Evolutionary conservation across 2,113 vertebrate genomes (phyloP), one percentile per base, ranked within the genome.

Genomic region (Nycticryphes semicollaris): DNA sequence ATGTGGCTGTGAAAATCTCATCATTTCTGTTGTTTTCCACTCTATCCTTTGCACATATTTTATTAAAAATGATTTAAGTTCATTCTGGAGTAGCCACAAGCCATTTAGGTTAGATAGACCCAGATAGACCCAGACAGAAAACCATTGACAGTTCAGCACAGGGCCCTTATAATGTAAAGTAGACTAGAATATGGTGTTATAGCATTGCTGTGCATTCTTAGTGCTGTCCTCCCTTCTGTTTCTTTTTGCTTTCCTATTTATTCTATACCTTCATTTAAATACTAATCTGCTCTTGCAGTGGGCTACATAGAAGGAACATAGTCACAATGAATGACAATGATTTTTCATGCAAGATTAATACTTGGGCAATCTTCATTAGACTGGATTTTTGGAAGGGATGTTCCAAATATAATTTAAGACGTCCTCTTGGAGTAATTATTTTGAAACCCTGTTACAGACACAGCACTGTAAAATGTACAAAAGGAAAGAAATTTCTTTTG

Each of bases 21-120:
- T 97, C n/a, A 91, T 94, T 91, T 97, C 81, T 97, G 59, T 82
- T 96, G 63, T 88, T 97, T 90, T 41, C 35, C 19, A 79, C 53
- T 96, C 43, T 57, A 51, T 94, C 78, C 41, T 83, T 95, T 95
- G 37, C 66, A 93, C 30, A n/a, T 96, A 89, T 96, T 94, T 96
- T 96, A 89, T 96, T 93, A 72, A 96, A 93, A 90, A 89, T 41
- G 4, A 87, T 94, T 95, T 79, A 88, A 93, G 22, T 59, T 94
- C 82, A 69, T 89, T 47, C n/a, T 86, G n/a, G 63, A 91, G 54
- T 84, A 79, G 47, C 68, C 30, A 35, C 57, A 35, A 94, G 39
- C 57, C 57, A 83, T 90, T 96, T 54, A 79, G 31, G 28, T 33
- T 60, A 45, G 45, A 19, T 45, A 45, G 45, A 45, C 45, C 45